Conservation (phyloP, 2,113 vertebrate genomes). For the Petaurus breviceps region DNA sequence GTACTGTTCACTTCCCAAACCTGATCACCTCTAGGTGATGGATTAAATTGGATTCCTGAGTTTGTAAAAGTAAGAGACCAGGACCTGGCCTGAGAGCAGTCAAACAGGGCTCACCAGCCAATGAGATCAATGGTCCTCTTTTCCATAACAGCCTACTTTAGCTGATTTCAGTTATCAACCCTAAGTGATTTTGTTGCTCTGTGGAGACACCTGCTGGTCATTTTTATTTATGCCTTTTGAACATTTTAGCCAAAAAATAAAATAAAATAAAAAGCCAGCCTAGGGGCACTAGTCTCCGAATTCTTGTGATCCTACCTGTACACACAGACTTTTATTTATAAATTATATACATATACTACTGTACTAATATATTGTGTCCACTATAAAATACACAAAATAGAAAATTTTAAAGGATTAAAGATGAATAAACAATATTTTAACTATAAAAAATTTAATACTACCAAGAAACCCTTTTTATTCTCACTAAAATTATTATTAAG, state of each 20-base stretch:
- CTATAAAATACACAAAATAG: not conserved
- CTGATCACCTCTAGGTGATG: not conserved
- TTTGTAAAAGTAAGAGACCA: not conserved
- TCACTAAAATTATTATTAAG: not conserved
- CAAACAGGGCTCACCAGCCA: not conserved
- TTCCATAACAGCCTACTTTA: not conserved
- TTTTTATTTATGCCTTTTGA: not conserved
- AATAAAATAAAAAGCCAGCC: not conserved
- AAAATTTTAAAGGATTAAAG: not conserved
- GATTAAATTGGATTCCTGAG: not conserved
- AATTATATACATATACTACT: not conserved
- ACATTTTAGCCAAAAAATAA: not conserved
- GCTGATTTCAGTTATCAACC: conserved; percentile 19
- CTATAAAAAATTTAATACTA: not conserved
- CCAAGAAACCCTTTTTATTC: not conserved
- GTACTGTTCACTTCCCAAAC: not conserved
- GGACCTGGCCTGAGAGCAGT: not conserved
- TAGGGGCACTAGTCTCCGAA: not conserved
- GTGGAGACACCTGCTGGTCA: conserved; percentile 82
- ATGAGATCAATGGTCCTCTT: not conserved
- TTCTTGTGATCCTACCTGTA: not conserved
- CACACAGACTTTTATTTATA: not conserved
- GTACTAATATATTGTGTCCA: not conserved
- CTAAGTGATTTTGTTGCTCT: conserved; percentile 68
- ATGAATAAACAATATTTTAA: too few relatives aligned